phyloP scores from a whole-genome alignment of 1,140 invertebrate genomes.

The Drosophila orosa region DNA sequence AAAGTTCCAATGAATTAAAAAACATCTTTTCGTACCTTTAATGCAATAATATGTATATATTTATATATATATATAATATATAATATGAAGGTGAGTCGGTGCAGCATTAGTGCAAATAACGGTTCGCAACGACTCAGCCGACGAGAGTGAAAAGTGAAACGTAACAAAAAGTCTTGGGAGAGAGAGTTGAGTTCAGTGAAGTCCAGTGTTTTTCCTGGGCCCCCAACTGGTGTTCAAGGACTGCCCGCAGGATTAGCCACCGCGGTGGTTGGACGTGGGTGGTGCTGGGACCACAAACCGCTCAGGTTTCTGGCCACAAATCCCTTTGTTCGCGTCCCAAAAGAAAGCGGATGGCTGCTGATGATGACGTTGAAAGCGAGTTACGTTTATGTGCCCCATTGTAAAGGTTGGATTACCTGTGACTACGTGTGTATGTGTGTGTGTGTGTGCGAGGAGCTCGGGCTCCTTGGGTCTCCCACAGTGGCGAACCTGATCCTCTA shows the following conservation, averaged over 20 bases:
- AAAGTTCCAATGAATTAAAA: conserved; percentile 73
- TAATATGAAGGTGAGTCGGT: conserved; percentile 74
- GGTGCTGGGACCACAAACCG: neutral
- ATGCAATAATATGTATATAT: conserved; percentile 79
- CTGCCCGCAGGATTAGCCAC: neutral
- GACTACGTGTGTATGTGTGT: conserved; percentile 3
- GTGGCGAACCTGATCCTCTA: conserved; percentile 16
- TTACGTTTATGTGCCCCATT: conserved; percentile 55
- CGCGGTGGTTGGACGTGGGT: neutral
- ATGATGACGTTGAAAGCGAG: conserved; percentile 78
- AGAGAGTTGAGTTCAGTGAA: conserved; percentile 47
- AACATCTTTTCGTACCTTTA: conserved; percentile 73
- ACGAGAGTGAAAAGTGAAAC: conserved; percentile 73
- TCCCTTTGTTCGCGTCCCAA: conserved; percentile 67
- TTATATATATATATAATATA: conserved; percentile 12
- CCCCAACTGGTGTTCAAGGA: conserved; percentile 23
- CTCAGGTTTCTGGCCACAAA: conserved; percentile 2
- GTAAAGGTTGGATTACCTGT: conserved; percentile 34
- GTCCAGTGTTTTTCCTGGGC: conserved; percentile 20
- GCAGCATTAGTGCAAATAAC: conserved; percentile 3
- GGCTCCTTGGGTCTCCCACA: neutral
- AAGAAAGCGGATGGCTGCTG: conserved; percentile 74
- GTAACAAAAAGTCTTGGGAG: conserved; percentile 56
- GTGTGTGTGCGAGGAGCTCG: conserved; percentile 13
- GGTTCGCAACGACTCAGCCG: neutral